phyloP scores from a whole-genome alignment of 2,888 invertebrate species.

The Cerceris rybyensis region DNA sequence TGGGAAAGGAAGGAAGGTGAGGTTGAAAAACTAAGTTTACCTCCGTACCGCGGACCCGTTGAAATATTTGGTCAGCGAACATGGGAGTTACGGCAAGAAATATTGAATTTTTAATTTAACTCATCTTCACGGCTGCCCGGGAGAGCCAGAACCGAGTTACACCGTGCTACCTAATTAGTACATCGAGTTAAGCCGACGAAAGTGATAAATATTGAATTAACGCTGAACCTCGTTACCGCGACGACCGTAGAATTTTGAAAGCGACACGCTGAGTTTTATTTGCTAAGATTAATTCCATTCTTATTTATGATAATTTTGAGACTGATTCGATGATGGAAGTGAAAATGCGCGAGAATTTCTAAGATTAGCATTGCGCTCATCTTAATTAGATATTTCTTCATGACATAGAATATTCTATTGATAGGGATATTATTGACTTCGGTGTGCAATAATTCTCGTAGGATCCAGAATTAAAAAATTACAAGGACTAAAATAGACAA shows the following conservation, averaged over 20 bases:
- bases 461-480: no score
- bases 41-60: neutral
- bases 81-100: constrained; percentile 14
- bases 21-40: constrained; percentile 26
- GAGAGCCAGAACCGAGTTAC: neutral
- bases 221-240: neutral
- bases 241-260: neutral
- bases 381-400: no score
- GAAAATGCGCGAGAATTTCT: no score
- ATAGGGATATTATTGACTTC: no score
- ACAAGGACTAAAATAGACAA: no score
- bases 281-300: neutral
- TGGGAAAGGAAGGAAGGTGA: neutral
- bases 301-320: no score
- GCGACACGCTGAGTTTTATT: neutral
- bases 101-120: constrained; percentile 46
- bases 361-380: no score
- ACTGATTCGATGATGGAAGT: no score
- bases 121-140: neutral
- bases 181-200: neutral
- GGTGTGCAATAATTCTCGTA: no score
- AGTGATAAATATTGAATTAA: constrained; percentile 9
- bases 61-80: neutral
- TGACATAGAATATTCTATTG: no score
- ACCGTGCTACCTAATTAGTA: neutral